A percentile compares a stretch with the other conserved stretches of the same genome.
phyloP scores from a whole-genome alignment of 2,888 invertebrate species.

The Pemphredon lugubris region DNA sequence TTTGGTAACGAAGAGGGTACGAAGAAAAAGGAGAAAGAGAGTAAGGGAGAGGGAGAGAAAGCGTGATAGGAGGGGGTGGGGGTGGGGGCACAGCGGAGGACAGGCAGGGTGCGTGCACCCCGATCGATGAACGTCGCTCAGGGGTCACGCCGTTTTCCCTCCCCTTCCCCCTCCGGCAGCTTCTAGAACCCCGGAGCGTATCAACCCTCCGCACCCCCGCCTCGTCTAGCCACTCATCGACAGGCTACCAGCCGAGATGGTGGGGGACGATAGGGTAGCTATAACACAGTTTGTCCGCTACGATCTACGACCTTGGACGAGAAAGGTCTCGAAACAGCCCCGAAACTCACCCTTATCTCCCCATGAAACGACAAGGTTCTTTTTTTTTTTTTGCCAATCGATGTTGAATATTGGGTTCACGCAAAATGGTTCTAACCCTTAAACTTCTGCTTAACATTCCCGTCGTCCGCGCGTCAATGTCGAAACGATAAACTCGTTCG shows the following conservation, averaged over 20 bases:
- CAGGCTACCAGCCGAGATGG: slow-evolving; percentile 56
- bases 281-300: slow-evolving; percentile 43
- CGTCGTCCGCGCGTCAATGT: not conserved
- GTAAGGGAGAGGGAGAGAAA: not conserved
- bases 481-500: not conserved
- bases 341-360: slow-evolving; percentile 32
- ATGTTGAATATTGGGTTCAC: not conserved
- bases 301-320: slow-evolving; percentile 75
- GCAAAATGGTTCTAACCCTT: not conserved
- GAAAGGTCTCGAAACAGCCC: slow-evolving; percentile 55
- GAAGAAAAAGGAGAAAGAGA: not conserved
- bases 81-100: slow-evolving; percentile 32
- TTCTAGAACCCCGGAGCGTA: slow-evolving; percentile 44
- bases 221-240: slow-evolving; percentile 46
- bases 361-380: not conserved
- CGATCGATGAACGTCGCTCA: slow-evolving; percentile 68
- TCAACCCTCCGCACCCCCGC: slow-evolving; percentile 48
- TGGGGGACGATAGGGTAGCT: slow-evolving; percentile 21
- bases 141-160: slow-evolving; percentile 56
- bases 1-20: not conserved
- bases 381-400: not conserved
- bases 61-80: slow-evolving; percentile 3
- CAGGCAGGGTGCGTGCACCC: slow-evolving; percentile 68
- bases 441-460: not conserved
- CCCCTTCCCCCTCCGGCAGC: slow-evolving; percentile 15